A percentile compares a stretch with the other conserved stretches of the same genome.
Evolutionary conservation across 2,797 vertebrate genomes (phyloP).

Genomic region (Mionectes olivaceus): DNA sequence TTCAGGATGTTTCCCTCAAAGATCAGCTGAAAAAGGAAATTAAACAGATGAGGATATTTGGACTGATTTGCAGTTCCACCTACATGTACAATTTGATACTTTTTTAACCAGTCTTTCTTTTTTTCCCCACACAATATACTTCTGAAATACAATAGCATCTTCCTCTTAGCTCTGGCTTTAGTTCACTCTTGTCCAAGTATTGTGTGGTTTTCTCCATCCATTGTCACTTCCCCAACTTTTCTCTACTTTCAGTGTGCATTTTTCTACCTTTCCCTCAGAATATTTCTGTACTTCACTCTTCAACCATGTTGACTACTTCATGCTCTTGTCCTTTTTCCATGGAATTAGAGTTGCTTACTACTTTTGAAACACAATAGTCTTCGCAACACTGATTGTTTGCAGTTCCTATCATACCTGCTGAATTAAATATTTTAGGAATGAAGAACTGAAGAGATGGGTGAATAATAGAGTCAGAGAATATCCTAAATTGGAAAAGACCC

Average conservation of each 20-base stretch:
- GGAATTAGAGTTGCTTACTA: background rate
- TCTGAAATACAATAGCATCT: background rate
- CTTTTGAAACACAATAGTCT: background rate
- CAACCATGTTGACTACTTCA: background rate
- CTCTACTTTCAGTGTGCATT: background rate
- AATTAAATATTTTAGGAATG: background rate
- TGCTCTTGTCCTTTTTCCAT: background rate
- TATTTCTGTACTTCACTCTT: background rate
- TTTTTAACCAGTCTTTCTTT: background rate
- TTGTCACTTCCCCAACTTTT: background rate
- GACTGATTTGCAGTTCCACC: background rate
- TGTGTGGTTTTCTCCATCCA: background rate
- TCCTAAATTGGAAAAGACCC: background rate
- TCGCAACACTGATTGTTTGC: background rate
- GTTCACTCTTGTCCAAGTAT: background rate
- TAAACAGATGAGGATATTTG: conserved; percentile 1
- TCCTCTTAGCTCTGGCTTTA: background rate
- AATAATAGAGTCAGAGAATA: background rate
- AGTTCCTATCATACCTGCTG: background rate
- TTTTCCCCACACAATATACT: rapidly evolving
- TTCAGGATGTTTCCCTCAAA: background rate
- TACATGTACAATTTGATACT: background rate
- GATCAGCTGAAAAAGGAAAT: background rate
- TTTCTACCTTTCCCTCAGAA: background rate
- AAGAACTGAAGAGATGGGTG: background rate